Evolutionary conservation across 2,888 invertebrate genomes (phyloP), one percentile per base, ranked within the genome.

Genomic region (Macrosiphum euphorbiae): DNA sequence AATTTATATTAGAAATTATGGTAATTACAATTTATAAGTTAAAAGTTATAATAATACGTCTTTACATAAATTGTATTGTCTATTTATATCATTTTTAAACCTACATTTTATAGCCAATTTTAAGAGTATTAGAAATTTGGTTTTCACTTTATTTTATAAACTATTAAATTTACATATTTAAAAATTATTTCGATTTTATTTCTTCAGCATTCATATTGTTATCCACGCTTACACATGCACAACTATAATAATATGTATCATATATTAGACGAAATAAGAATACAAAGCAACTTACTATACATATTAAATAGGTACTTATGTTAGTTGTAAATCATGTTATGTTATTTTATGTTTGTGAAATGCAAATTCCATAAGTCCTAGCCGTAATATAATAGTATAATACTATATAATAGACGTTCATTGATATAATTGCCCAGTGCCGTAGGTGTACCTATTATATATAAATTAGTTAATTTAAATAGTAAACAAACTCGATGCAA

Each of bases 141-240:
- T 67, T 16, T 67, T 67, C n/a, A 16, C 67, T 67, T 67, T 67
- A 20, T 20, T 55, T 55, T 55, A 55, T 55, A 55, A 55, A 8
- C 20, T 0, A 35, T 78, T 35, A 78, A 78, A 20, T 78, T 78
- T 78, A 58, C 55, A 5, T 26, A n/a, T n/a, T n/a, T 67, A 4
- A 67, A 67, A 67, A n/a, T 67, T 67, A 67, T 67, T 67, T n/a
- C n/a, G n/a, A 67, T n/a, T 67, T 67, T 67, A 67, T n/a, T 67
- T 67, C 67, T 67, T n/a, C n/a, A n/a, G 35, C 7, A 35, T 35
- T 78, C 35, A 78, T 78, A 67, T 67, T 35, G n/a, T n/a, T n/a
- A n/a, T 67, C 67, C n/a, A 67, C 7, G 16, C 13, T 16, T 67
- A n/a, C 16, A 67, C n/a, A 5, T 35, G 35, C 3, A 78, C 7